phyloP scores from a whole-genome alignment of 2,113 vertebrate genomes.

The Balaeniceps rex region DNA sequence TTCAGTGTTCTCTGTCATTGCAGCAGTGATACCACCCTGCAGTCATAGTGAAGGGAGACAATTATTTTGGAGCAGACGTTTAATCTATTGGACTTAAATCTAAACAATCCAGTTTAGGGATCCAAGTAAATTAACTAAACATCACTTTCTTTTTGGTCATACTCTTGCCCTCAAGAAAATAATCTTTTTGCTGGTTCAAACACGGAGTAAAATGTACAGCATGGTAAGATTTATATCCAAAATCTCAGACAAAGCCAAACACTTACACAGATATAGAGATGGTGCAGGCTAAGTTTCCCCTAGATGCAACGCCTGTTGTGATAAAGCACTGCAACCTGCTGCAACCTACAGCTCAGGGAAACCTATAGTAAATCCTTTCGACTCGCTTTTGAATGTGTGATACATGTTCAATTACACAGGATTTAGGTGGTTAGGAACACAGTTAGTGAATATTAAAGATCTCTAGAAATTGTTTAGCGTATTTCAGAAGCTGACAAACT shows the following conservation, averaged over 20 bases:
- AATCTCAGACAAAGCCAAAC: not conserved
- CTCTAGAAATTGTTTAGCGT: not conserved
- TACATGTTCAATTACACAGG: not conserved
- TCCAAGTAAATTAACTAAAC: not conserved
- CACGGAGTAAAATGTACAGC: not conserved
- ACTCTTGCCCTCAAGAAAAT: not conserved
- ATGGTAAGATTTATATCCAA: not conserved
- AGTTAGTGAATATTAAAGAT: not conserved
- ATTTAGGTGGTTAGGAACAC: not conserved
- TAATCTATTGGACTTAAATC: not conserved
- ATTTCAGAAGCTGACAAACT: not conserved
- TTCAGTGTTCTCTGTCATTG: not conserved
- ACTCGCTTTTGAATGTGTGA: not conserved
- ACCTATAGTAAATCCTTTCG: not conserved
- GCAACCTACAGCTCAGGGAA: not conserved
- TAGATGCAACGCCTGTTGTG: not conserved
- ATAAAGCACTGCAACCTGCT: not conserved
- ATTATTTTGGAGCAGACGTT: not conserved
- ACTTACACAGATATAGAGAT: not conserved
- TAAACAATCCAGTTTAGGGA: not conserved
- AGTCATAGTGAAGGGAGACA: not conserved
- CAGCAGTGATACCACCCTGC: not conserved
- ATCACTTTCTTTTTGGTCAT: not conserved
- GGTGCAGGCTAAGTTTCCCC: not conserved
- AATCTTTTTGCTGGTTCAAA: not conserved